Evolutionary conservation across 2,888 invertebrate species (phyloP).

Genomic region (Meloe dianella): DNA sequence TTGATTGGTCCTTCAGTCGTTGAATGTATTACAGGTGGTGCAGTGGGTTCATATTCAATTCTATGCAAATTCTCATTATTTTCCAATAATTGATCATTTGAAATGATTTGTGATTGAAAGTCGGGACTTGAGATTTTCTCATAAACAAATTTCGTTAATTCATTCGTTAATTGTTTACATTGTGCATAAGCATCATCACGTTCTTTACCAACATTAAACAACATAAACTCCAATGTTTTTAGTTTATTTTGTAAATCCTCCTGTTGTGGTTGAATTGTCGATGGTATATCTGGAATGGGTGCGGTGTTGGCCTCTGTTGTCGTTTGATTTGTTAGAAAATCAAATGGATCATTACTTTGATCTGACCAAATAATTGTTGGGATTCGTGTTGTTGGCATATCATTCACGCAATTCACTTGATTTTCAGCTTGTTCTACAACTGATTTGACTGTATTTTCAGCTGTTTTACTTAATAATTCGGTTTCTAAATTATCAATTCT

Average conservation of each 20-base stretch:
- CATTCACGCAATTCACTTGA: not conserved
- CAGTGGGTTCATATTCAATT: conserved; percentile 28
- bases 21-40: conserved; percentile 12
- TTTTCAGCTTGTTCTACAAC: conserved; percentile 36
- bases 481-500: conserved; percentile 30
- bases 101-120: conserved; percentile 34
- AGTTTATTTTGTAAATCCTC: conserved; percentile 53
- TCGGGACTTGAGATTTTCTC: conserved; percentile 25
- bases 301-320: not conserved
- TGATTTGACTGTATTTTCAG: conserved; percentile 35
- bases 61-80: conserved; percentile 23
- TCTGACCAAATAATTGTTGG: conserved; percentile 45
- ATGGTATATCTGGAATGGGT: not conserved
- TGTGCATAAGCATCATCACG: conserved; percentile 54
- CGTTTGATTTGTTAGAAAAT: conserved; percentile 27
- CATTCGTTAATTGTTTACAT: conserved; percentile 54
- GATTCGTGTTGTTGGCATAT: conserved; percentile 22
- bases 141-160: conserved; percentile 52
- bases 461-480: conserved; percentile 37
- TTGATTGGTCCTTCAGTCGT: conserved; percentile 27
- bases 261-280: conserved; percentile 23
- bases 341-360: conserved; percentile 39
- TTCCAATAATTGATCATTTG: conserved; percentile 11
- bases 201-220: conserved; percentile 57
- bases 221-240: conserved; percentile 55